A percentile compares a stretch with the other conserved stretches of the same genome.
phyloP scores from a whole-genome alignment of 2,113 vertebrate genomes.

The Oryzias celebensis region DNA sequence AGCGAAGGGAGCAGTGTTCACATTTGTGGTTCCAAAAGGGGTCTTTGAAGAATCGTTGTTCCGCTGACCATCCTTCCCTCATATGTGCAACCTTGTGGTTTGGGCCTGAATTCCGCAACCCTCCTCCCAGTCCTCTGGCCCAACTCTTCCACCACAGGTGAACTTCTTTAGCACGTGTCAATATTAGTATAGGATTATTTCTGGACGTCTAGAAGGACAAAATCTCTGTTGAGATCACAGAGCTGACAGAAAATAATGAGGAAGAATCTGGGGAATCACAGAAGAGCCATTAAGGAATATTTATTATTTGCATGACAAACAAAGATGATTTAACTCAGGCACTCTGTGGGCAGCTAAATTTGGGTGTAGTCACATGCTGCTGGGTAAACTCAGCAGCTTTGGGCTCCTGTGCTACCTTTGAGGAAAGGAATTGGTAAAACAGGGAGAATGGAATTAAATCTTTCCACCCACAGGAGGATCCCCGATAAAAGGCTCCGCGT shows the following conservation, averaged over 20 bases:
- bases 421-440: conserved; percentile 48
- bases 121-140: conserved; percentile 57
- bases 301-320: conserved; percentile 76
- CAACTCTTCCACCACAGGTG: conserved; percentile 64
- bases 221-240: conserved; percentile 65
- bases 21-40: conserved; percentile 38
- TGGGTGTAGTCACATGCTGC: conserved; percentile 62
- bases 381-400: conserved; percentile 65
- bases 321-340: conserved; percentile 71
- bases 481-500: conserved; percentile 37
- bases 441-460: conserved; percentile 35
- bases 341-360: conserved; percentile 71
- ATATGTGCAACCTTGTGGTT: conserved; percentile 56
- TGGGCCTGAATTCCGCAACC: conserved; percentile 56
- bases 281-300: conserved; percentile 76
- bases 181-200: conserved; percentile 81
- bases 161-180: conserved; percentile 77
- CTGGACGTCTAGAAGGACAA: conserved; percentile 65
- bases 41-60: conserved; percentile 72
- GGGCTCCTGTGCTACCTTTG: conserved; percentile 53
- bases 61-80: conserved; percentile 55
- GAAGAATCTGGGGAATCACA: conserved; percentile 63
- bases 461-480: conserved; percentile 35
- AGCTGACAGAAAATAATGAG: conserved; percentile 71
- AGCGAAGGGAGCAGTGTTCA: conserved; percentile 37